Evolutionary conservation across 2,888 invertebrate species (phyloP), one percentile per base, ranked within the genome.

Genomic region (Notodonta dromedarius): DNA sequence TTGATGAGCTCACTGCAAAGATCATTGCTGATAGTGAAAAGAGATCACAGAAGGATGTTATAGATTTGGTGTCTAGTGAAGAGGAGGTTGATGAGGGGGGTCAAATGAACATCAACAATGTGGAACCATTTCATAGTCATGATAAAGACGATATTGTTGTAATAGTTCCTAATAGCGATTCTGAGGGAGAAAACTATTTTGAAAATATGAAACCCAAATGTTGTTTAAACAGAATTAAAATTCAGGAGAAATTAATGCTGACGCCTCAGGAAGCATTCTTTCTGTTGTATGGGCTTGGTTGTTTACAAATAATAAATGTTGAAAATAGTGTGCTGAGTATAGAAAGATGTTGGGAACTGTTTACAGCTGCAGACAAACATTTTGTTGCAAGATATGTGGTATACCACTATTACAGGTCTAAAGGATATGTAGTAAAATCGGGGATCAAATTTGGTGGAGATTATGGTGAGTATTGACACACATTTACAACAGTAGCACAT

Each of bases 381-480:
- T 98, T 98, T 89, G 67, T 95, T 9, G 89, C 92, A 54, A 95
- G 95, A 78, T 97, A 98, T 89, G 94, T 96, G 42, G 96, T 96
- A 0, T 99, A 98, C 86, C 96, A 97, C 84, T 96, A 98, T 87
- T 97, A 96, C 80, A 95, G 97, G 73, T 95, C 96, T n/a, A 97
- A 97, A 87, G 98, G 97, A 53, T 99, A 98, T 97, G 94, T 98
- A 62, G 97, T 98, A 0, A 98, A 97, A 86, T 94, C 97, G 59
- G 98, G 98, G 51, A 91, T 97, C 2, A 98, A 98, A 87, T 98
- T 97, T 94, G 98, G 98, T 57, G 97, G 97, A 6, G 96, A 98
- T 86, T 98, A 95, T 89, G 91, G 98, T 98, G 94, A 95, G 96
- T 62, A 51, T 64, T 42, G 9, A 35, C 7, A 35, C 35, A 35